Evolutionary conservation across 2,888 invertebrate species (phyloP).

Genomic region (Hirtodrosophila histrioides): DNA sequence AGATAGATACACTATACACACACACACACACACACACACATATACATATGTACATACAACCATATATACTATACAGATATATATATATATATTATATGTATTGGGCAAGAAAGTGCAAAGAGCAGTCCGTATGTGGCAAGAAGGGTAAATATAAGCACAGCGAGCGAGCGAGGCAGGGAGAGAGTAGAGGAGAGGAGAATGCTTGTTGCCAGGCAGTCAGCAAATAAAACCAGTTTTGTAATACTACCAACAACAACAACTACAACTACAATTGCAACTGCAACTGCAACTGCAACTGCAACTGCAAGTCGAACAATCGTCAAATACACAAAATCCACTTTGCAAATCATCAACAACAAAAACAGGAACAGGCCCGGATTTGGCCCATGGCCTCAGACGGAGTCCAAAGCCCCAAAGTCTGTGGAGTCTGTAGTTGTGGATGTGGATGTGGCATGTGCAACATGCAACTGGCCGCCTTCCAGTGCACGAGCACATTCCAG

Average conservation of each 20-base stretch:
- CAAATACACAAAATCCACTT: slow-evolving; percentile 79
- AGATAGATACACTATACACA: neutral
- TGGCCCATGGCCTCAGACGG: slow-evolving; percentile 48
- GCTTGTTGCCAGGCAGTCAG: slow-evolving; percentile 40
- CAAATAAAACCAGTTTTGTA: slow-evolving; percentile 66
- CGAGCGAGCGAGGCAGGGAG: slow-evolving; percentile 1
- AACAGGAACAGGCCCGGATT: slow-evolving; percentile 47
- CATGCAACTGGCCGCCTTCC: slow-evolving; percentile 43
- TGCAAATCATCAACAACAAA: slow-evolving; percentile 71
- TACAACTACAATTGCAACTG: slow-evolving; percentile 1
- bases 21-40: too few relatives aligned
- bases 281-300: slow-evolving; percentile 22
- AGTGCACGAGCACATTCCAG: slow-evolving; percentile 43
- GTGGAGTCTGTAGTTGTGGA: slow-evolving; percentile 5
- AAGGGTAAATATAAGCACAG: slow-evolving; percentile 3
- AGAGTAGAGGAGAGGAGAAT: slow-evolving; percentile 10
- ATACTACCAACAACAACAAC: slow-evolving; percentile 24
- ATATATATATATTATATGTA: neutral
- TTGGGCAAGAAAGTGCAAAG: slow-evolving; percentile 20
- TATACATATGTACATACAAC: neutral
- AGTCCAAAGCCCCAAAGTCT: slow-evolving; percentile 10
- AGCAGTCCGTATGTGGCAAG: slow-evolving; percentile 12
- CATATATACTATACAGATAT: neutral
- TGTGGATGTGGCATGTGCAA: neutral
- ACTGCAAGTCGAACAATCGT: slow-evolving; percentile 72